Evolutionary conservation across 2,797 vertebrate species (phyloP).

Genomic region (Sternotherus odoratus): DNA sequence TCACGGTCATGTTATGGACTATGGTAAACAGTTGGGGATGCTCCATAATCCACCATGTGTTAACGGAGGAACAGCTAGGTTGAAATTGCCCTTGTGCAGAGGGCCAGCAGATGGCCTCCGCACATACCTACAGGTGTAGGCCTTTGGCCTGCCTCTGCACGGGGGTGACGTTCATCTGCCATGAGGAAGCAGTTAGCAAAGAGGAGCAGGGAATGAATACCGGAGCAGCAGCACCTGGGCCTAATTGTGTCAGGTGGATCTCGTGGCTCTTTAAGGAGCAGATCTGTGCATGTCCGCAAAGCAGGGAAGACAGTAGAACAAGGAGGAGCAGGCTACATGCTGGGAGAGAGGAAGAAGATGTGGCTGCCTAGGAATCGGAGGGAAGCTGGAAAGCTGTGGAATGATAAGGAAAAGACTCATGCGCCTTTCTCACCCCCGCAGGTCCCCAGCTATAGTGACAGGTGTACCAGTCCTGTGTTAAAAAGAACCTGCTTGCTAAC

Average conservation of each 20-base stretch:
- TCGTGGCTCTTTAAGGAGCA: background rate
- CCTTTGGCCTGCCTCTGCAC: background rate
- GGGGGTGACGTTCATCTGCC: background rate
- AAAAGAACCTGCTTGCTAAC: rapidly evolving
- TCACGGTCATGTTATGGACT: background rate
- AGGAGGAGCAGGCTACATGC: background rate
- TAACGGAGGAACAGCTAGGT: background rate
- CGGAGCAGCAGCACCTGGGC: background rate
- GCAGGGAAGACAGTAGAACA: background rate
- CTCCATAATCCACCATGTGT: background rate
- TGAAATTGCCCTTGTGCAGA: background rate
- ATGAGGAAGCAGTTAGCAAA: background rate
- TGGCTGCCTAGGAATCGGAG: background rate
- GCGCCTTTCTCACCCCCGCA: background rate
- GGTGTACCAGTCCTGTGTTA: background rate
- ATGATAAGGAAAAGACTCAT: background rate
- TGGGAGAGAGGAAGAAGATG: background rate
- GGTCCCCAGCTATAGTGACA: background rate
- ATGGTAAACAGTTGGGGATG: background rate
- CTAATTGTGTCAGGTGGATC: background rate
- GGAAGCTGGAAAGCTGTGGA: background rate
- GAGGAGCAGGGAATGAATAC: background rate
- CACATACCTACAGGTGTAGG: background rate
- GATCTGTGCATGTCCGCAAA: background rate
- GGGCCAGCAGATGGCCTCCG: background rate